Base-by-base conservation (phyloP, 1,140 invertebrate genomes). In the Plectus sambesii region DNA sequence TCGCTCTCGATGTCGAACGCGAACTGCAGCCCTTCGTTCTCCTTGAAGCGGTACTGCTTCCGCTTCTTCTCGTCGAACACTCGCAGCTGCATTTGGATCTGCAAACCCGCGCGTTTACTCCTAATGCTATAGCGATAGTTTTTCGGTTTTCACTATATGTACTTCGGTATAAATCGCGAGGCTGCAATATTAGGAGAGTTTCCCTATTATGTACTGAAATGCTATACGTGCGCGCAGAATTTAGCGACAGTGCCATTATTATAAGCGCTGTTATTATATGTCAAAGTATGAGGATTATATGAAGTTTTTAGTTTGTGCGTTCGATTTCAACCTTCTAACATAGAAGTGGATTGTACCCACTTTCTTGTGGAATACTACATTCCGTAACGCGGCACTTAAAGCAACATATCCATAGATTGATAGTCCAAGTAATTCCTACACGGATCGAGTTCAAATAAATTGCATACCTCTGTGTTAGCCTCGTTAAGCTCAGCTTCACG, bases 21-120 rank as follows among this genome's bases (percentile, higher is more conserved):
- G 76, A 98, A 98, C 72, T 97, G 89, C 61, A 99, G 94, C 5
- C 92, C 93, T 74, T 99, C 93, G 73, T 98, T 97, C 73, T 98
- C 90, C 69, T 96, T 94, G 69, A 97, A 89, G 57, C 86, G 86
- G 46, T 69, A 69, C 60, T 85, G 84, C 58, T 82, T 84, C 58
- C 89, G 74, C 70, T 97, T 98, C 71, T 96, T 96, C 22, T 93
- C 86, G 75, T 98, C 92, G 30, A 94, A 79, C 42, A 98, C 87
- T 43, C 90, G 80, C 5, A 99, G 74, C 27, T 88, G 76, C 66
- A 98, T 87, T 66, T 92, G 85, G 49, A 76, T 73, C 56, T 67
- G 29, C 41, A 65, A 39, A 43, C 26, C 9, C n/a, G n/a, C 22
- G 9, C 38, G 33, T 49, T 3, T 20, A 2, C 2, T 2, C 47